Base-by-base conservation (phyloP, 2,888 invertebrate genomes). In the Pantelozetes paolii region DNA sequence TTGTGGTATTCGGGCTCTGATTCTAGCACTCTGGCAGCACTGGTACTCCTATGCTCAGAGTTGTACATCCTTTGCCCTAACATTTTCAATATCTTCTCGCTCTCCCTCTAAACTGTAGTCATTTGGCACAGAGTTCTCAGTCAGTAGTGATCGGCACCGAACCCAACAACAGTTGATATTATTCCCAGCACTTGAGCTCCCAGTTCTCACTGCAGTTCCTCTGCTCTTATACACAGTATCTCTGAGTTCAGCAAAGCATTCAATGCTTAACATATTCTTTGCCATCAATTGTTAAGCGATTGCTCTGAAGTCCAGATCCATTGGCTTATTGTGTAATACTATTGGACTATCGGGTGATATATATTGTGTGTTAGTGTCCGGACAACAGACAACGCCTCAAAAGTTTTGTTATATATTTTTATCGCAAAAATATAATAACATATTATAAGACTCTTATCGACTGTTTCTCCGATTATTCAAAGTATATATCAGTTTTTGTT, bases 301-400 rank as follows among this genome's bases (percentile, higher is more conserved):
- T 64, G n/a, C 9, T 40, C 64, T 64, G 32, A 11, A n/a, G n/a
- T 32, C 32, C 20, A 64, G 13, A 20, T 40, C 20, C 18, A 36
- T 18, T 64, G 64, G 57, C 2, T 45, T 64, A 64, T 64, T 64
- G 64, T 64, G 64, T 64, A 64, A 64, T 62, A 64, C 11, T 18
- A 62, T 54, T 54, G 26, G 26, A 30, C 30, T 57, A 0, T 57
- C 23, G 23, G 64, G 40, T 64, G 64, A 64, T 64, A 64, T 64
- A 64, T 40, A 64, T 64, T 64, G 64, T 64, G 64, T 64, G n/a
- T 64, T 9, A 64, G 64, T 64, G 64, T 64, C 64, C 64, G 36
- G 62, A 62, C 62, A 32, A 62, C n/a, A 54, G 57, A 57, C 57
- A 57, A 57, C 57, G 57, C 64, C 64, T 40, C 36, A n/a, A 62